Base-by-base conservation (phyloP, 1,140 invertebrate genomes). In the Drosophila biarmipes region DNA sequence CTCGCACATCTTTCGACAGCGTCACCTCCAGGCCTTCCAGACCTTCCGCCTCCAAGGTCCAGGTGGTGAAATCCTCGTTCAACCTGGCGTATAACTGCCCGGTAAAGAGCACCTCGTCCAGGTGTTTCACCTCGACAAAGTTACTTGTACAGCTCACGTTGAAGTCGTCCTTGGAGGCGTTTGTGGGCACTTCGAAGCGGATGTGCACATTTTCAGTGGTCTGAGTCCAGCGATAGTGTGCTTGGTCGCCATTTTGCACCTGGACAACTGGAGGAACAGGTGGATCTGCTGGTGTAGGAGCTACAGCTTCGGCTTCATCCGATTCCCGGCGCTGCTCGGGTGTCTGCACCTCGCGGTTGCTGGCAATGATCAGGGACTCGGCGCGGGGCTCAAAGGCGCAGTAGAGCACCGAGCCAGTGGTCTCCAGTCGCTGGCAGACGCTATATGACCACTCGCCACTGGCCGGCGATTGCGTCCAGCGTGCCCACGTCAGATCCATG, bases 191-290 rank as follows among this genome's bases (percentile, higher is more conserved):
- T 95, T 78, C 52, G 92, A 81, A 96, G 92, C 78, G 94, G 2
- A 96, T 75, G 11, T 92, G 93, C 3, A 97, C 91, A 75, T 96
- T 95, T 37, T 95, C 94, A n/a, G 84, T 77, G 14, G 94, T 95
- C 92, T 97, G 96, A 17, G 92, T 90, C 96, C 96, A 97, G 12
- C 91, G 93, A 68, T 72, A 94, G 8, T 12, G 37, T 0, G 1
- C 17, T 11, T 29, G n/a, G 1, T 14, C 24, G 4, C n/a, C 61
- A n/a, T 66, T 49, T 4, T 69, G 29, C 2, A 17, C 29, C 21
- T 48, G 31, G 3, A 8, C 27, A 11, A 27, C 27, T 4, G 21
- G 21, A 29, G 21, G 4, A 4, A 15, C 11, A n/a, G 31, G 31
- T 14, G 21, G 7, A 29, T 11, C 17, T 6, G 24, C 24, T 24